Percentiles rank a stretch among this genome's conserved stretches.
Conservation (phyloP, 2,113 vertebrate species). For the Epinephelus cyanopodus region DNA sequence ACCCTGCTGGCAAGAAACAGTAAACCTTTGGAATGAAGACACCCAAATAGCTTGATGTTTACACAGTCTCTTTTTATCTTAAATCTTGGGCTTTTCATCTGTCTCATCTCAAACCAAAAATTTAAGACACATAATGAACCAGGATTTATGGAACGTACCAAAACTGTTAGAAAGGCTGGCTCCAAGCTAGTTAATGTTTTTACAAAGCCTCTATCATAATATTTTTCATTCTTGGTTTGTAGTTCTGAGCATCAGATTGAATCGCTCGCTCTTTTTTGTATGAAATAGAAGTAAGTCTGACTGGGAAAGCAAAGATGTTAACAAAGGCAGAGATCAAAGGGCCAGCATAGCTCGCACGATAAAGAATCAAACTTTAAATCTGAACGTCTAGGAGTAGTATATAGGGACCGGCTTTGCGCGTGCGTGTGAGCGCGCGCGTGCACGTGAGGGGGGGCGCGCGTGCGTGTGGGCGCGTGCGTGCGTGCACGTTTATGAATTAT, state of each 20-base stretch:
- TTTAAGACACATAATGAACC: neutral
- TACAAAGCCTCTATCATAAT: neutral
- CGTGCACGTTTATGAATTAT: too few relatives aligned
- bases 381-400: neutral
- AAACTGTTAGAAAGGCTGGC: neutral
- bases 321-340: slow-evolving; percentile 10
- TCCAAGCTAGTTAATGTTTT: neutral
- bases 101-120: slow-evolving; percentile 3
- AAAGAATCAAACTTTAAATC: neutral
- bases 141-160: slow-evolving; percentile 22
- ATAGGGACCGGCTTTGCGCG: too few relatives aligned
- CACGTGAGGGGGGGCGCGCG: too few relatives aligned
- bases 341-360: neutral
- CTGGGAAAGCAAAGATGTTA: neutral
- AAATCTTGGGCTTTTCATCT: neutral
- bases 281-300: neutral
- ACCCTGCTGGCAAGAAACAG: neutral
- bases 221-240: neutral
- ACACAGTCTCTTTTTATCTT: neutral
- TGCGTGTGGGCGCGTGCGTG: too few relatives aligned
- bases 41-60: neutral
- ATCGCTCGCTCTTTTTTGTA: neutral
- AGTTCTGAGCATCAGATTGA: neutral
- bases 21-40: slow-evolving; percentile 16
- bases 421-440: too few relatives aligned